Evolutionary conservation across 2,113 vertebrate genomes (phyloP).

Genomic region (Hippoglossus stenolepis): DNA sequence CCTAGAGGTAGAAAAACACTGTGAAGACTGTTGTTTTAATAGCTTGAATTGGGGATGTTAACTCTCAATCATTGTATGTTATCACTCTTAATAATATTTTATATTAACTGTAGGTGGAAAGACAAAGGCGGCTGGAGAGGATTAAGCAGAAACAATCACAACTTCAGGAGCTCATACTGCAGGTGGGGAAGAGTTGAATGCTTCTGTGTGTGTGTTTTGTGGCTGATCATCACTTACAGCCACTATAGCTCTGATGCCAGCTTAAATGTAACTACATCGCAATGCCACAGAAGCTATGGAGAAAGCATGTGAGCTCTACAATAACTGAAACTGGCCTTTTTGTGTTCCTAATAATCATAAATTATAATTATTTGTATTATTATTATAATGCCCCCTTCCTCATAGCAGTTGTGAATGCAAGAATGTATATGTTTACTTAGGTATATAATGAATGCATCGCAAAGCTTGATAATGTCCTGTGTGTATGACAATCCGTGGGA

Average conservation of each 20-base stretch:
- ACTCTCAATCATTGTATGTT: neutral
- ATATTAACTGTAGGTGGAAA: constrained; percentile 87
- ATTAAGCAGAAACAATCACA: constrained; percentile 99
- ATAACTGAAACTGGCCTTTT: neutral
- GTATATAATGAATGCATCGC: neutral
- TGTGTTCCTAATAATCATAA: neutral
- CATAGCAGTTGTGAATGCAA: neutral
- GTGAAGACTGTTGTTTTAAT: neutral
- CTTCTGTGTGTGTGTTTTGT: neutral
- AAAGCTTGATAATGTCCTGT: neutral
- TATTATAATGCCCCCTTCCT: neutral
- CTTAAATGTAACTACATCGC: neutral
- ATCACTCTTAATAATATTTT: neutral
- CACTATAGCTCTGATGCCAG: neutral
- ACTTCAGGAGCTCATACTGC: constrained; percentile 97
- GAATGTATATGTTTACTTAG: neutral
- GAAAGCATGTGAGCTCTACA: neutral
- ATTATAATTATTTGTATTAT: too few relatives aligned
- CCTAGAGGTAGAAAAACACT: constrained; percentile 86
- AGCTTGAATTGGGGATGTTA: too few relatives aligned
- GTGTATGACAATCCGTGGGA: neutral
- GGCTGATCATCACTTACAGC: neutral
- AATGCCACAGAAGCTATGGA: neutral
- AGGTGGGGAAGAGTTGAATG: constrained; percentile 81
- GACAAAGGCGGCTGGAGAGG: constrained; percentile 94